Evolutionary conservation across 2,797 vertebrate species (phyloP), one percentile per base, ranked within the genome.

Genomic region (Nannoperca australis): DNA sequence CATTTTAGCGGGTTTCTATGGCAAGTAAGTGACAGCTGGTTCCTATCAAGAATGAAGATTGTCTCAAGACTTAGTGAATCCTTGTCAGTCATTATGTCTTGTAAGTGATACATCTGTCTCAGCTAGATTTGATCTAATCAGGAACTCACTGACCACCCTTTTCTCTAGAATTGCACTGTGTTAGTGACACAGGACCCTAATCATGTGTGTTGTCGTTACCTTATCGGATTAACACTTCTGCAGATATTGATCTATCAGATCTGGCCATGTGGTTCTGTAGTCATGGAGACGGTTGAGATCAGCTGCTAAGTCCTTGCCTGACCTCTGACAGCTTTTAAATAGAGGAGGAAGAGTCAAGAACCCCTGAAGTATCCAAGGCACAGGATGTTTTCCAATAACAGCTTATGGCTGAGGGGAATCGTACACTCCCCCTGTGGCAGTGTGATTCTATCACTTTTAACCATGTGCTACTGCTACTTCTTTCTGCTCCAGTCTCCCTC

Each of bases 301-400:
- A 54, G 67, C 76, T 79, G 76, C 76, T 81, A 70, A 53, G 75
- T 81, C 63, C 78, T 76, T 6, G 6, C 32, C 69, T 83, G 82
- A 87, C 89, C 86, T 68, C 73, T 68, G 84, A 87, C 86, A 78
- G 85, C 78, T 91, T 86, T 90, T 87, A 89, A 88, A 90, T 82
- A 87, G 79, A 88, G 69, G 81, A 51, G 63, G 54, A 79, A 70
- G 76, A 81, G 89, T 85, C 32, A 18, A 81, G 84, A 72, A 73
- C 80, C 86, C 85, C 77, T 45, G 79, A 71, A 85, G 86, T 82
- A 65, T 79, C 84, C 80, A 50, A 76, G 80, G 88, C 86, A 73
- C 77, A 70, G 81, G 88, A 92, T 92, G 88, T 90, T 92, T 93
- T 92, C 87, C 92, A 92, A 89, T 92, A 90, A 90, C 86, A 92